These are phyloP conservation scores for Doryteuthis pealeii DNA, from an alignment of 1,140 invertebrate species.

Conservation along the genomic window DNA sequence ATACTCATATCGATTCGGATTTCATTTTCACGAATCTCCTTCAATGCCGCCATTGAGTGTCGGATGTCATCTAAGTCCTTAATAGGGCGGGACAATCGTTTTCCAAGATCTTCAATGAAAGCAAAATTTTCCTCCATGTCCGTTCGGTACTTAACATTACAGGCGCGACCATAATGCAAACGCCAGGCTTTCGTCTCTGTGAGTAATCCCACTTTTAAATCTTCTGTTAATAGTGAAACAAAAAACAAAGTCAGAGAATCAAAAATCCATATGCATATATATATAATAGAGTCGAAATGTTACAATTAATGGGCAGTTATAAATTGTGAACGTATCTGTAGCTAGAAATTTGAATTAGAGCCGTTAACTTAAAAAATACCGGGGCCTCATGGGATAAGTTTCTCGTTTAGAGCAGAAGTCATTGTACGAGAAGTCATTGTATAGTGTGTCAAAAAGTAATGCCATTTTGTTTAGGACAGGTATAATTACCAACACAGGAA, in stretches of 20 bases:
- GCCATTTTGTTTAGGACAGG: too few species aligned
- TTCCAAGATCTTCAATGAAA: conserved; percentile 87
- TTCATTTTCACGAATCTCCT: conserved; percentile 91
- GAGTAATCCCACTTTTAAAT: conserved; percentile 80
- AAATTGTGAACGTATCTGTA: too few species aligned
- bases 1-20: conserved; percentile 93
- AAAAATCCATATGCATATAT: too few species aligned
- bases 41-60: conserved; percentile 88
- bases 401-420: too few species aligned
- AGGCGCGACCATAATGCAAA: conserved; percentile 81
- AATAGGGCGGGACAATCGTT: conserved; percentile 82
- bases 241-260: not conserved
- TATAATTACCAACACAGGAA: too few species aligned
- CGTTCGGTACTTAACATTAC: conserved; percentile 87
- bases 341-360: too few species aligned
- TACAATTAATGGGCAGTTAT: too few species aligned
- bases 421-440: too few species aligned
- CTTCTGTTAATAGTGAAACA: conserved; percentile 66
- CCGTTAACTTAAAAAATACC: too few species aligned
- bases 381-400: too few species aligned
- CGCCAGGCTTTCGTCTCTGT: conserved; percentile 85
- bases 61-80: conserved; percentile 90
- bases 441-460: too few species aligned
- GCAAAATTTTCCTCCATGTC: conserved; percentile 95
- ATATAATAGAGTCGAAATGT: too few species aligned